Percentiles rank a stretch among this genome's conserved stretches.
These are phyloP conservation scores for Brachymystax lenok DNA, from an alignment of 2,797 vertebrate species.

Conservation along the genomic window DNA sequence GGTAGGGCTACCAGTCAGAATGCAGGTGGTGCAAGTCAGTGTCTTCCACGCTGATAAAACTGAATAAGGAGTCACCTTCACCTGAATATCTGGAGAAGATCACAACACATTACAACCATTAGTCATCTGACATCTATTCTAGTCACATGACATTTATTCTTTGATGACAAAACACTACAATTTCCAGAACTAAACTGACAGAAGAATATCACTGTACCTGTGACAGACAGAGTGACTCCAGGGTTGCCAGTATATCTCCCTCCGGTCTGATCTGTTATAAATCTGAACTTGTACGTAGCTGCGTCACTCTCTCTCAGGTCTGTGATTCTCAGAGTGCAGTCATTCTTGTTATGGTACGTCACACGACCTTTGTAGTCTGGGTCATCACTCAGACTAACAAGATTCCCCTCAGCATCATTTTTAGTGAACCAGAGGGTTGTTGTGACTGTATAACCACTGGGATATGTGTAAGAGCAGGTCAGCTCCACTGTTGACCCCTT, in stretches of 20 bases:
- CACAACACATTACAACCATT: no score
- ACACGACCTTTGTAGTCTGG: conserved; percentile 21
- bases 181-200: background rate
- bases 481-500: background rate
- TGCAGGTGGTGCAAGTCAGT: conserved; percentile 7
- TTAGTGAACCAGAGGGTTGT: conserved; percentile 13
- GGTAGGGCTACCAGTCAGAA: fast-evolving
- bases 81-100: background rate
- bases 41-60: no score
- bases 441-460: background rate
- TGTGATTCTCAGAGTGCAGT: conserved; percentile 20
- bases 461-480: conserved; percentile 2
- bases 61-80: no score
- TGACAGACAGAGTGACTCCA: conserved; percentile 40
- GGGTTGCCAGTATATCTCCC: background rate
- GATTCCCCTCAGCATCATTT: fast-evolving
- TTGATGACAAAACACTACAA: background rate
- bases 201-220: conserved; percentile 26
- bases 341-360: fast-evolving
- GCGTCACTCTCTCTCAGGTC: conserved; percentile 37
- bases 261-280: background rate
- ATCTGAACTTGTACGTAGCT: conserved; percentile 36
- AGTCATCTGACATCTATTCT: no score
- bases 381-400: conserved; percentile 5
- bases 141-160: no score